Base-by-base conservation (phyloP, 1,140 invertebrate genomes). In the Drosophila subpulchrella region DNA sequence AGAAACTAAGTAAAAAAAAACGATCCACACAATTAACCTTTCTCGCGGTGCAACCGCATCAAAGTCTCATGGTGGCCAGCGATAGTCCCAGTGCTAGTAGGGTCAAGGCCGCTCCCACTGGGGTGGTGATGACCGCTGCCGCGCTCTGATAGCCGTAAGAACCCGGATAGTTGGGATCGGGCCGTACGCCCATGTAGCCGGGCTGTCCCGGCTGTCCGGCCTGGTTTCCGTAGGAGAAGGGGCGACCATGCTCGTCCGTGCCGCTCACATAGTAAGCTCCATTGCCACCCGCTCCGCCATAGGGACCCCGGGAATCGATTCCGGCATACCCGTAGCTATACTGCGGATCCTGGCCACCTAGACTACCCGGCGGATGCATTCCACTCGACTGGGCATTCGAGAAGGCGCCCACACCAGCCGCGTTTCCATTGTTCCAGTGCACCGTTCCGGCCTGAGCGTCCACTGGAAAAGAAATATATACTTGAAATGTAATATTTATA, bases 211-310 rank as follows among this genome's bases (percentile, higher is more conserved):
- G 30, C n/a, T 51, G 47, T 8, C 53, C 46, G 2, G 47, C 13
- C 66, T 74, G 30, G 20, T 13, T 36, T 61, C 73, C 27, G n/a
- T 90, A 90, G 12, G 76, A 63, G 32, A 71, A 90, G 39, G 83
- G 79, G 1, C 82, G 61, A 0, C 88, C 88, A 8, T 83, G 88
- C 60, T 90, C 88, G 15, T 90, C 88, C 6, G 79, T 75, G 41
- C 88, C 82, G 38, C 82, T 66, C 0, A 83, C 88, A 27, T 90
- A 90, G 67, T 90, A 90, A 38, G 76, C 88, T 0, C 88, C 88
- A 34, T 90, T 90, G 53, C 88, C 88, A 3, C 79, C 88, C 2
- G 86, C 82, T 1, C 86, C 88, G 8, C 88, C 88, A 7, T 90
- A 90, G 15, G 71, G 44, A 0, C 88, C 88, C 0, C 88, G 76